phyloP scores from a whole-genome alignment of 2,888 invertebrate species.

The Nephrotoma flavescens region DNA sequence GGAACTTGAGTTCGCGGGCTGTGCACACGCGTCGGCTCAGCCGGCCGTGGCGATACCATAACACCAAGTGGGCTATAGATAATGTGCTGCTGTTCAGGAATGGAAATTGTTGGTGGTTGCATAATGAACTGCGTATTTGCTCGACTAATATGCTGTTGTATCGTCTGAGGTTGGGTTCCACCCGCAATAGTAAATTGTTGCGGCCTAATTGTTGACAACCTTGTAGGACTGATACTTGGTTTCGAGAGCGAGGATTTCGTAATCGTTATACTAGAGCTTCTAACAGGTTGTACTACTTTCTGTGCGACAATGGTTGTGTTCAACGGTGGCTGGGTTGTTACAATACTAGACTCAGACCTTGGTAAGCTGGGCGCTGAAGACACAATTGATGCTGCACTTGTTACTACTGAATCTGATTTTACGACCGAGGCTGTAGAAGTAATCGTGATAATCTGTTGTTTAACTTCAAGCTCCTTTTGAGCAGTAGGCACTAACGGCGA shows the following conservation, averaged over 20 bases:
- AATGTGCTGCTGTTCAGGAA: slow-evolving; percentile 38
- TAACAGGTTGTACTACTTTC: not conserved
- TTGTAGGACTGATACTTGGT: slow-evolving; percentile 10
- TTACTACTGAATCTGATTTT: slow-evolving; percentile 12
- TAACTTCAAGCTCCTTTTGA: not conserved
- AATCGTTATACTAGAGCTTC: not conserved
- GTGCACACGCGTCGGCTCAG: slow-evolving; percentile 22
- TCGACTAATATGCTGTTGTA: slow-evolving; percentile 26
- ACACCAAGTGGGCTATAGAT: slow-evolving; percentile 23
- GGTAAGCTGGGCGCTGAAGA: slow-evolving; percentile 16
- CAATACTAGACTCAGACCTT: slow-evolving; percentile 2
- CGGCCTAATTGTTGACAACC: slow-evolving; percentile 8
- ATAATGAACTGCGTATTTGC: slow-evolving; percentile 34
- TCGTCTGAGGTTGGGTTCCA: slow-evolving; percentile 6
- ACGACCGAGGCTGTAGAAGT: slow-evolving; percentile 9
- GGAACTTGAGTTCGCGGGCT: slow-evolving; percentile 18
- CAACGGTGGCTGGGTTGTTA: not conserved
- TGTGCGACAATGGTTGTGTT: not conserved
- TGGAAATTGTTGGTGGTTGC: slow-evolving; percentile 50
- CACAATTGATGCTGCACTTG: slow-evolving; percentile 13
- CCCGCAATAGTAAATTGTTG: not conserved
- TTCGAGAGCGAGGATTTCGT: slow-evolving; percentile 8
- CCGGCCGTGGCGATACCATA: slow-evolving; percentile 31
- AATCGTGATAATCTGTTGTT: not conserved
- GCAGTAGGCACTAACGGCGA: not conserved